Evolutionary conservation across 2,888 invertebrate species (phyloP).

Genomic region (Chrysotoxum bicinctum): DNA sequence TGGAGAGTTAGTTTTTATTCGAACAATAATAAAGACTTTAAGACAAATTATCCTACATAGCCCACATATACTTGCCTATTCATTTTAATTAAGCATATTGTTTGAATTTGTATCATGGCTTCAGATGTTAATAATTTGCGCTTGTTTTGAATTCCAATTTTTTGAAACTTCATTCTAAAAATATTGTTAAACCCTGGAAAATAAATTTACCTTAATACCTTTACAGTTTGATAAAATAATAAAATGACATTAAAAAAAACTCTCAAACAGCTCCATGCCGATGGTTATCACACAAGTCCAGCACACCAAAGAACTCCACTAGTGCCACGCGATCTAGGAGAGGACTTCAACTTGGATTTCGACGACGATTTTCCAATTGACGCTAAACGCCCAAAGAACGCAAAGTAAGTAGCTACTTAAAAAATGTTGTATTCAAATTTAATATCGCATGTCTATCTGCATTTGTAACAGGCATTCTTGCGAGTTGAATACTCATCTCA

Average conservation of each 20-base stretch:
- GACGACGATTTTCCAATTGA: conserved; percentile 81
- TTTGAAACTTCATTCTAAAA: conserved; percentile 74
- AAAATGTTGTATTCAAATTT: no score
- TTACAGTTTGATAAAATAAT: not conserved
- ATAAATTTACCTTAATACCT: not conserved
- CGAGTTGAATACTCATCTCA: conserved; percentile 6
- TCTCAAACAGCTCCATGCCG: conserved; percentile 88
- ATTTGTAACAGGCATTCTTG: conserved; percentile 50
- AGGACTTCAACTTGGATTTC: conserved; percentile 85
- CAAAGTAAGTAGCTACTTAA: conserved; percentile 88
- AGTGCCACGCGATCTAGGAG: conserved; percentile 88
- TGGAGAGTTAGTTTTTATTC: no score
- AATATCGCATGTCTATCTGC: conserved; percentile 52
- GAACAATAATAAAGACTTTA: no score
- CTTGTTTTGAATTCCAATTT: conserved; percentile 78
- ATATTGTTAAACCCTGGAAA: not conserved
- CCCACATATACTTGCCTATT: no score
- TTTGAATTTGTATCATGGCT: not conserved
- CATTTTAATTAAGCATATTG: no score
- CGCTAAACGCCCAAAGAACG: conserved; percentile 89
- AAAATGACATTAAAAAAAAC: not conserved
- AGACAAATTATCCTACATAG: no score
- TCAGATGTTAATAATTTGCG: not conserved
- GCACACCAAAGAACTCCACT: conserved; percentile 88
- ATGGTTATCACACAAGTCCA: conserved; percentile 94